Percentiles rank a stretch among this genome's conserved stretches.
Conservation (phyloP, 2,888 invertebrate species). For the Ectemnius continuus region DNA sequence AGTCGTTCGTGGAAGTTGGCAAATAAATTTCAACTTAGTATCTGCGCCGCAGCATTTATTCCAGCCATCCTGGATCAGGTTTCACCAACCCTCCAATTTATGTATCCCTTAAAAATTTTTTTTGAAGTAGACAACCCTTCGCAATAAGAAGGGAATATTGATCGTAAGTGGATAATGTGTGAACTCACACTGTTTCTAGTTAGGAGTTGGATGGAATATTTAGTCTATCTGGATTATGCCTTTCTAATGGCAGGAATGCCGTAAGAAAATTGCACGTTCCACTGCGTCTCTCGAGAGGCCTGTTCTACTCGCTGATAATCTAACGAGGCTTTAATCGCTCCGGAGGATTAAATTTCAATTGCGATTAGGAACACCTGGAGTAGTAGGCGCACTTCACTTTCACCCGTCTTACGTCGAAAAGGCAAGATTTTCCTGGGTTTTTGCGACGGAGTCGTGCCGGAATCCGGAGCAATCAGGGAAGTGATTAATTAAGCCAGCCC, state of each 20-base stretch:
- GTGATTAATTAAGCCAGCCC: background rate
- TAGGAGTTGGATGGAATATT: slow-evolving; percentile 44
- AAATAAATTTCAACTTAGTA: too few relatives aligned
- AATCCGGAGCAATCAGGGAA: background rate
- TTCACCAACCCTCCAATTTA: too few relatives aligned
- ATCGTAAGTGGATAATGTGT: slow-evolving; percentile 11
- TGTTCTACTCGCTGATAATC: slow-evolving; percentile 22
- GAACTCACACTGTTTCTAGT: slow-evolving; percentile 36
- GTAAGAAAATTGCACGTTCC: slow-evolving; percentile 38
- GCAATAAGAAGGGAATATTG: too few relatives aligned
- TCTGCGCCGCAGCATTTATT: too few relatives aligned
- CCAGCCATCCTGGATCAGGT: too few relatives aligned
- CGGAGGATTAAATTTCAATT: slow-evolving; percentile 48
- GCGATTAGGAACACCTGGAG: slow-evolving; percentile 11
- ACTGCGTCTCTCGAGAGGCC: too few relatives aligned
- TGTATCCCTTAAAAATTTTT: too few relatives aligned
- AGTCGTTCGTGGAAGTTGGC: too few relatives aligned
- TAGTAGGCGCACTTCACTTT: slow-evolving; percentile 9
- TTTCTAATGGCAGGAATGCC: slow-evolving; percentile 52
- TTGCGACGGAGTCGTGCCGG: background rate
- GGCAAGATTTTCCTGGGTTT: background rate
- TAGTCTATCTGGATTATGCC: slow-evolving; percentile 32
- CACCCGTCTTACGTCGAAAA: slow-evolving; percentile 10
- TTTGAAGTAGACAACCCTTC: too few relatives aligned
- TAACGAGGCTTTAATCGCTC: slow-evolving; percentile 54